Percentiles rank a stretch among this genome's conserved stretches.
Conservation (phyloP, 1,140 invertebrate species). For the Adoxophyes honmai region DNA sequence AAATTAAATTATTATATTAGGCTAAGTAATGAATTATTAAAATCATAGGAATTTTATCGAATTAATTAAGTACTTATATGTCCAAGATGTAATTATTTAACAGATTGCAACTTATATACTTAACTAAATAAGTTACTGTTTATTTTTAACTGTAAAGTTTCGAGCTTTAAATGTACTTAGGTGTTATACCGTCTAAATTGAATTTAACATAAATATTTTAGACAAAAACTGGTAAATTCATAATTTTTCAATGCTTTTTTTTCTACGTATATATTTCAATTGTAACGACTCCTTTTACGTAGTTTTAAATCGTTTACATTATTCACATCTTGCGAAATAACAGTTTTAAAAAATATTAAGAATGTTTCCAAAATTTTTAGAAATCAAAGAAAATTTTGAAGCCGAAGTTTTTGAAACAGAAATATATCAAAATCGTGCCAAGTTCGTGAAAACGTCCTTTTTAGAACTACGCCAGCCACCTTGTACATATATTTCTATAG, state of each 20-base stretch:
- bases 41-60: not conserved
- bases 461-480: conserved; percentile 27
- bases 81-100: not conserved
- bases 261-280: no score
- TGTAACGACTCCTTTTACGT: no score
- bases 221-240: no score
- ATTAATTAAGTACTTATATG: not conserved
- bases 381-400: not conserved
- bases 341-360: no score
- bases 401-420: no score
- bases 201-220: no score
- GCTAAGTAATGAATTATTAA: not conserved
- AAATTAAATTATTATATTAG: not conserved
- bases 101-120: not conserved
- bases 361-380: not conserved
- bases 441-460: conserved; percentile 30
- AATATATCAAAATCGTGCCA: conserved; percentile 31
- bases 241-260: no score
- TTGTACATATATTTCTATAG: conserved; percentile 42
- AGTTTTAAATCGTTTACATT: no score
- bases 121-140: not conserved
- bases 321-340: no score
- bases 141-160: not conserved
- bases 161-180: conserved; percentile 10
- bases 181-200: no score